These are phyloP conservation scores for Mellivora capensis DNA, from an alignment of 2,113 vertebrate genomes.

Conservation along the genomic window DNA sequence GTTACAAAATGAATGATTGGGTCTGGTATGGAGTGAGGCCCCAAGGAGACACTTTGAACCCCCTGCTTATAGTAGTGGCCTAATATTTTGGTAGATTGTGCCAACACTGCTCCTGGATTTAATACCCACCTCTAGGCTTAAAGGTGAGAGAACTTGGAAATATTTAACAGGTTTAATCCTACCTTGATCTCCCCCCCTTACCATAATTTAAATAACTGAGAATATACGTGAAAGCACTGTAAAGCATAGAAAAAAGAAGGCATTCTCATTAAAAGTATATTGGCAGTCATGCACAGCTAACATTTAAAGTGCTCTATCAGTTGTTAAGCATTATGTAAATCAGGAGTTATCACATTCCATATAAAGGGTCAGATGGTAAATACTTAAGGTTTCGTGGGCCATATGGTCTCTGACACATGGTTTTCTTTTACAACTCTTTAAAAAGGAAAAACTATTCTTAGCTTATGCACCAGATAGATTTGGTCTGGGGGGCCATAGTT, in stretches of 20 bases:
- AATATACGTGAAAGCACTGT: background rate
- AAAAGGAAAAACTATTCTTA: background rate
- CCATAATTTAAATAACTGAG: background rate
- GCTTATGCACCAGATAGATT: background rate
- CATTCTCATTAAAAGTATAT: background rate
- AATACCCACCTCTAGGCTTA: background rate
- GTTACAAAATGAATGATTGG: background rate
- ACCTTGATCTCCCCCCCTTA: background rate
- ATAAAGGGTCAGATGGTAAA: background rate
- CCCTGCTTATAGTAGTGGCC: constrained; percentile 64
- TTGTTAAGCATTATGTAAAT: background rate
- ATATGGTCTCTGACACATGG: background rate
- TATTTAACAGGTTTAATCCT: background rate
- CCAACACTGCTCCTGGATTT: background rate
- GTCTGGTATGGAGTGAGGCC: background rate
- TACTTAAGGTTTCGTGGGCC: background rate
- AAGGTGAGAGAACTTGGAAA: constrained; percentile 2
- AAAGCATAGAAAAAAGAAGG: constrained; percentile 12
- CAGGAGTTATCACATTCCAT: background rate
- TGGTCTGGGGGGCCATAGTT: background rate
- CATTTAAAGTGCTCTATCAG: constrained; percentile 11
- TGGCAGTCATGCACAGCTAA: background rate
- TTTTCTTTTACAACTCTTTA: background rate
- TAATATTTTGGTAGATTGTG: constrained; percentile 4
- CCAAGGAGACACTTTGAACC: constrained; percentile 11